Conservation (phyloP, 2,888 invertebrate genomes). For the Monopis laevigella region DNA sequence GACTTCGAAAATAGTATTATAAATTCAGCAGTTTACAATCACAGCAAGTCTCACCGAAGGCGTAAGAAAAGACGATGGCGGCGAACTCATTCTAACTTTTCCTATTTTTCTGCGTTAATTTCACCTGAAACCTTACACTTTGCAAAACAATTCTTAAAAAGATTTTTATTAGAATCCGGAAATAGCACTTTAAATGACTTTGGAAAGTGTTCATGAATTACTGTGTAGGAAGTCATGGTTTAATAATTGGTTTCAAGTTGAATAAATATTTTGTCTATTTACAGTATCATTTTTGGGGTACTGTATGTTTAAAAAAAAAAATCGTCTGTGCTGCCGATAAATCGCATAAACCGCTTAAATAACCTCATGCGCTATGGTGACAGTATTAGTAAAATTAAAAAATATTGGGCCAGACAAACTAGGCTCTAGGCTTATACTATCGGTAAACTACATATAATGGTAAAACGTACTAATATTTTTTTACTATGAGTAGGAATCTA, state of each 20-base stretch:
- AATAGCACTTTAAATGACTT: conserved; percentile 61
- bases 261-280: not conserved
- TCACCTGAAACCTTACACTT: conserved; percentile 64
- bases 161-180: conserved; percentile 45
- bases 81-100: conserved; percentile 66
- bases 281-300: no score
- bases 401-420: no score
- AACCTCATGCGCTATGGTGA: no score
- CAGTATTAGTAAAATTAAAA: no score
- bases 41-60: conserved; percentile 55
- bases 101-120: conserved; percentile 68
- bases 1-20: conserved; percentile 66
- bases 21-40: conserved; percentile 67
- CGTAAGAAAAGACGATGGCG: conserved; percentile 42
- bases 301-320: no score
- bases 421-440: no score
- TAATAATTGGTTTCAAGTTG: conserved; percentile 16
- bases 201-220: no score
- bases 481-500: no score
- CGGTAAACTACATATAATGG: no score
- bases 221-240: no score
- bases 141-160: conserved; percentile 54
- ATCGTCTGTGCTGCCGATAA: no score
- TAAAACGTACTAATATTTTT: no score
- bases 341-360: not conserved